Evolutionary conservation across 2,113 vertebrate species (phyloP).

Genomic region (Andinoacara biseriatus): DNA sequence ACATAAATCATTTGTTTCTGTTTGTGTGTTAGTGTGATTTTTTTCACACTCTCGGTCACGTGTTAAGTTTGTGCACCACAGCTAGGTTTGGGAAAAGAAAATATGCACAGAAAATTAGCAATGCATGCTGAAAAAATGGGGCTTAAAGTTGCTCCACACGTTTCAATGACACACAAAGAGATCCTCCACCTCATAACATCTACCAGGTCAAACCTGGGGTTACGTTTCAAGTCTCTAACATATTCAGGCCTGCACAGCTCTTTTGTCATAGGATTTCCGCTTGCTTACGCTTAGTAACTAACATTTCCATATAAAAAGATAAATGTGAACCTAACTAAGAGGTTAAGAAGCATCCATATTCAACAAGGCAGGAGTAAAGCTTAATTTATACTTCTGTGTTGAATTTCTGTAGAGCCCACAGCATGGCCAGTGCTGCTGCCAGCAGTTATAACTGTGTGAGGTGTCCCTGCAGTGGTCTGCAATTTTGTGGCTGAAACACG

Average conservation of each 20-base stretch:
- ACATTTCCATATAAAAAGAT: too few relatives aligned
- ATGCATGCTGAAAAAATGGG: neutral
- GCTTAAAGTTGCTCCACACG: neutral
- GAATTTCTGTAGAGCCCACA: too few relatives aligned
- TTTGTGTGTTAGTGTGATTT: neutral
- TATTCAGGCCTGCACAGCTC: neutral
- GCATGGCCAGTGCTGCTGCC: too few relatives aligned
- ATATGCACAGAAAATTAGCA: neutral
- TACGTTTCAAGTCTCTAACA: neutral
- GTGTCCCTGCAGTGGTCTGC: too few relatives aligned
- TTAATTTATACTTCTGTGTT: too few relatives aligned
- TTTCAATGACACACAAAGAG: neutral
- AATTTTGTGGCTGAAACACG: too few relatives aligned
- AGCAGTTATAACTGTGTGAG: too few relatives aligned
- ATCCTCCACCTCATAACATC: neutral
- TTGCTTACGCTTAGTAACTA: neutral
- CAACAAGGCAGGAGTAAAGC: neutral
- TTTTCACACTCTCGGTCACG: neutral
- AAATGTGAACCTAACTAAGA: too few relatives aligned
- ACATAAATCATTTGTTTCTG: neutral
- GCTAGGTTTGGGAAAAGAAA: neutral
- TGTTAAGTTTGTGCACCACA: neutral
- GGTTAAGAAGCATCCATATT: neutral
- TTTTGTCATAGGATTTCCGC: neutral
- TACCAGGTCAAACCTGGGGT: neutral